Evolutionary conservation across 2,113 vertebrate species (phyloP).

Genomic region (Chamaetylas fuelleborni): DNA sequence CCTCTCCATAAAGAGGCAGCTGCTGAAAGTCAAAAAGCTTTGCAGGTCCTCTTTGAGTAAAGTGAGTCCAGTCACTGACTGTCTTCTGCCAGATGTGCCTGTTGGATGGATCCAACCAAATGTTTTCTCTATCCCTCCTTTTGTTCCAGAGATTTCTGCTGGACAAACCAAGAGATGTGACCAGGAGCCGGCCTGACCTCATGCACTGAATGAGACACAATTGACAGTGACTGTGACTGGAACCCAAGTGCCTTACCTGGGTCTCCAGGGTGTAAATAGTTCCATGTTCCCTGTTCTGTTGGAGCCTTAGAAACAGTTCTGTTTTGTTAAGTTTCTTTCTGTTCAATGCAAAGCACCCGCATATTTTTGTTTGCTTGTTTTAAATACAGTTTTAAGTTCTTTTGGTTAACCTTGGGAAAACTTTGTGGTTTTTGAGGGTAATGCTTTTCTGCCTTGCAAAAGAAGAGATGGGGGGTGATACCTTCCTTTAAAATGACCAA

Average conservation of each 20-base stretch:
- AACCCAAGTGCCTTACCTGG: background rate
- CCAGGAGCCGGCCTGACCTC: conserved; percentile 76
- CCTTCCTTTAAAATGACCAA: background rate
- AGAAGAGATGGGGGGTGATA: background rate
- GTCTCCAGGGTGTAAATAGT: background rate
- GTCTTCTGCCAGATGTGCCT: background rate
- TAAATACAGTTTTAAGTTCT: background rate
- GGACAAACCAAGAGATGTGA: conserved; percentile 73
- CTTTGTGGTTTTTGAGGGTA: background rate
- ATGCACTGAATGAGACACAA: conserved; percentile 79
- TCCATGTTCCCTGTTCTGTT: background rate
- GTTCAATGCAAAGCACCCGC: background rate
- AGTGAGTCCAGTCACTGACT: background rate
- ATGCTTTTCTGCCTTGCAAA: background rate
- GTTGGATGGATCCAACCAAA: background rate
- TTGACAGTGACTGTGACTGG: conserved; percentile 52
- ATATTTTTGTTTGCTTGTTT: background rate
- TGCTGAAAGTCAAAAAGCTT: background rate
- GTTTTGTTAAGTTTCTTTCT: background rate
- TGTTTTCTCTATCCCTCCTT: background rate
- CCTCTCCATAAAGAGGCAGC: background rate
- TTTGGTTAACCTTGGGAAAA: background rate
- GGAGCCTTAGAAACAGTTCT: background rate
- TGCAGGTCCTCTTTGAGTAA: background rate
- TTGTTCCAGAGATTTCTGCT: conserved; percentile 77